A percentile compares a stretch with the other conserved stretches of the same genome.
phyloP scores from a whole-genome alignment of 1,140 invertebrate genomes.

The Bombus pascuorum region DNA sequence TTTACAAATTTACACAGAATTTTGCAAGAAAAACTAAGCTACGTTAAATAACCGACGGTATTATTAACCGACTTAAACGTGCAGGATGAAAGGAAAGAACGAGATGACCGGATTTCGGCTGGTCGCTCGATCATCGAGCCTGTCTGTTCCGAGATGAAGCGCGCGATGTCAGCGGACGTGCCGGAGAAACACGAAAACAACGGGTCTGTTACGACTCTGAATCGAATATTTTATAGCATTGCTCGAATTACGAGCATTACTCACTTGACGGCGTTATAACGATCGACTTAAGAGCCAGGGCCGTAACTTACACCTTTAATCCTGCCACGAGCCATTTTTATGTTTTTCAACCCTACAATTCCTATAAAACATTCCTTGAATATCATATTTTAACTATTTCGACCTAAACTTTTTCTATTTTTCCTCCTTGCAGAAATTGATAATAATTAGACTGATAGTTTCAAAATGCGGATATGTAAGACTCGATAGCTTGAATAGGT shows the following conservation, averaged over 20 bases:
- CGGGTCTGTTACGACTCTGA: conserved; percentile 53
- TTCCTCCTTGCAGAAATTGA: neutral
- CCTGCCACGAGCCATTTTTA: neutral
- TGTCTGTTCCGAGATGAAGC: conserved; percentile 8
- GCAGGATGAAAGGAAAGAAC: neutral
- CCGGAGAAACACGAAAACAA: conserved; percentile 61
- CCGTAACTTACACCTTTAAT: conserved; percentile 46
- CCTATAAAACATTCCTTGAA: neutral
- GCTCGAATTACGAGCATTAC: conserved; percentile 69
- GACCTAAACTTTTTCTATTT: neutral
- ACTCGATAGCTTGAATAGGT: neutral
- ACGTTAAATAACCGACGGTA: neutral
- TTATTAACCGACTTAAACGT: neutral
- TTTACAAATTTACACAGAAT: neutral
- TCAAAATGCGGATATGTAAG: neutral
- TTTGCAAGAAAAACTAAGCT: neutral
- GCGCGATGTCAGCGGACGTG: conserved; percentile 28
- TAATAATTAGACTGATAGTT: neutral
- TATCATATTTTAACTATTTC: neutral
- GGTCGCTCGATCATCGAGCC: neutral
- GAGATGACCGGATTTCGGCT: neutral
- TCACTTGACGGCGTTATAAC: conserved; percentile 67
- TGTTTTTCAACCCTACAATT: neutral
- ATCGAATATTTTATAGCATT: conserved; percentile 69
- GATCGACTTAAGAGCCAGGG: conserved; percentile 63